A percentile compares a stretch with the other conserved stretches of the same genome.
Evolutionary conservation across 2,797 vertebrate genomes (phyloP).

Genomic region (Nasua narica): DNA sequence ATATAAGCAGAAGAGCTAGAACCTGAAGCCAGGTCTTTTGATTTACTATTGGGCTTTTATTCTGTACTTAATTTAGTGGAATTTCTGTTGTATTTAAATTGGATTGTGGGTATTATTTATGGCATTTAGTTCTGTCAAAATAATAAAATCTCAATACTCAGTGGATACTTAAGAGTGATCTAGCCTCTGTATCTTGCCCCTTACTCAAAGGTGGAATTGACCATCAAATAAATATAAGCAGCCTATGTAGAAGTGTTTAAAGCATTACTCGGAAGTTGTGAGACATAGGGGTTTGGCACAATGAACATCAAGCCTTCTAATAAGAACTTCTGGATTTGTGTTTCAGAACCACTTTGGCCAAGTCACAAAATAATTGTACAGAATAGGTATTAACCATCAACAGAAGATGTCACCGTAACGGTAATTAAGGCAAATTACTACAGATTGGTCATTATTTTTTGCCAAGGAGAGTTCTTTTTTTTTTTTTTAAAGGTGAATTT

Average conservation of each 20-base stretch:
- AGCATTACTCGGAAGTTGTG: neutral
- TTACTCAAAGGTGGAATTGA: neutral
- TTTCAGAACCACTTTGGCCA: neutral
- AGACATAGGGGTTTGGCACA: neutral
- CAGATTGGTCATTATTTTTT: neutral
- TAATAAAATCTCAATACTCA: neutral
- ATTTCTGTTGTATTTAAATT: neutral
- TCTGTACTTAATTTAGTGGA: neutral
- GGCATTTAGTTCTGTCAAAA: conserved; percentile 16
- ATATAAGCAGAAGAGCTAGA: neutral
- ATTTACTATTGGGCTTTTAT: neutral
- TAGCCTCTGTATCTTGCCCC: neutral
- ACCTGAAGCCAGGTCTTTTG: neutral
- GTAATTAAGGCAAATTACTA: neutral
- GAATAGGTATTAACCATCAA: neutral
- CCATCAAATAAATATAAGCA: neutral
- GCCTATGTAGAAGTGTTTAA: neutral
- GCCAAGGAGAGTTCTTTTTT: neutral
- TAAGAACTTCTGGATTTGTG: neutral
- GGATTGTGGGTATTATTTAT: neutral
- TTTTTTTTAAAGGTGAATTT: neutral
- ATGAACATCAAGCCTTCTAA: neutral
- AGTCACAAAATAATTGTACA: neutral
- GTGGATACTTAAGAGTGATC: neutral
- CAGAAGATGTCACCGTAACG: neutral